phyloP scores from a whole-genome alignment of 2,113 vertebrate genomes.

The Xiphias gladius region DNA sequence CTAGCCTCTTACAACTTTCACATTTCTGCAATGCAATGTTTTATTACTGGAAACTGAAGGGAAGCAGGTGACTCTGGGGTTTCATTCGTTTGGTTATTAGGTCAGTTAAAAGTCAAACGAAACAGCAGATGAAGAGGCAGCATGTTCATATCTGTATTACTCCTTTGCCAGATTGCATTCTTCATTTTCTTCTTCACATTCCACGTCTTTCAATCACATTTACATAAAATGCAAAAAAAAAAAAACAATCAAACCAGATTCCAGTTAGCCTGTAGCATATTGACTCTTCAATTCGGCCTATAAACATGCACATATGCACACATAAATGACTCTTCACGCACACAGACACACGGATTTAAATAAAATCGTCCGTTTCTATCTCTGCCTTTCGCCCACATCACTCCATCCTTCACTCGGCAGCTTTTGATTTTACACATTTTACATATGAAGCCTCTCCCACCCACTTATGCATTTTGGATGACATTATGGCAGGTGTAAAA shows the following conservation, averaged over 20 bases:
- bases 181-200: conserved; percentile 5
- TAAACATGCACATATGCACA: conserved; percentile 10
- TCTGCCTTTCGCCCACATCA: conserved; percentile 37
- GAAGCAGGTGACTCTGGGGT: conserved; percentile 29
- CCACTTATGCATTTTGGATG: conserved; percentile 23
- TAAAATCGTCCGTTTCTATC: conserved; percentile 36
- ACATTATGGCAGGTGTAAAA: conserved; percentile 42
- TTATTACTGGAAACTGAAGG: conserved; percentile 38
- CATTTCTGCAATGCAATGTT: conserved; percentile 29
- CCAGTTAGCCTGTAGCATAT: conserved; percentile 8
- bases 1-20: conserved; percentile 4
- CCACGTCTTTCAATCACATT: conserved; percentile 34
- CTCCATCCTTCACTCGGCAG: conserved; percentile 22
- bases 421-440: conserved; percentile 48
- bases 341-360: conserved; percentile 37
- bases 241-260: conserved; percentile 6
- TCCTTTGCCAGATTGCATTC: conserved; percentile 9
- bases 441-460: conserved; percentile 12
- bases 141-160: conserved; percentile 5
- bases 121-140: not conserved
- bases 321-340: conserved; percentile 4
- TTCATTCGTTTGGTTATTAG: conserved; percentile 28
- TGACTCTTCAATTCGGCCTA: conserved; percentile 21
- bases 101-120: conserved; percentile 25
- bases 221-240: conserved; percentile 17